A percentile compares a stretch with the other conserved stretches of the same genome.
Evolutionary conservation across 2,113 vertebrate species (phyloP).

Genomic region (Petaurus breviceps): DNA sequence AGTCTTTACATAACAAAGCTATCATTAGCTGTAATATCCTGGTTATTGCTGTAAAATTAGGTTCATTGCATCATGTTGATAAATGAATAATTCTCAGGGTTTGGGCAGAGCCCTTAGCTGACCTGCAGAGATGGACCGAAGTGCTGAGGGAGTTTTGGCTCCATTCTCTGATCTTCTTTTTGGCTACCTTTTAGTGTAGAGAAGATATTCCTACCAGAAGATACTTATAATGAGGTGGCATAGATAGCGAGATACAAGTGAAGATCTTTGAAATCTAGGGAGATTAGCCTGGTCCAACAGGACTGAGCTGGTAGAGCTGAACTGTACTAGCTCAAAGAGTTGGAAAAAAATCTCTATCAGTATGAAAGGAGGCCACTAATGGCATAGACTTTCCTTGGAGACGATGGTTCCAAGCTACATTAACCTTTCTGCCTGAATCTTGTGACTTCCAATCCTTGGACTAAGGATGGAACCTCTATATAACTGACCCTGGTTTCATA

Average conservation of each 20-base stretch:
- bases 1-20: not conserved
- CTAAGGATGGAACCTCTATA: not conserved
- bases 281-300: not conserved
- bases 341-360: not conserved
- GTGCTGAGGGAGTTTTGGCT: not conserved
- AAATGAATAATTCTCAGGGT: not conserved
- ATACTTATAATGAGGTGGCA: not conserved
- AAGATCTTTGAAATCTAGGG: not conserved
- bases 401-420: not conserved
- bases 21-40: not conserved
- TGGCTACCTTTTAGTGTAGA: not conserved
- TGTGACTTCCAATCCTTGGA: not conserved
- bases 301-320: not conserved
- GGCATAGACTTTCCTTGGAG: not conserved
- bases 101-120: not conserved
- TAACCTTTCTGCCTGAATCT: not conserved
- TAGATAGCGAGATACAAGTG: not conserved
- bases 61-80: not conserved
- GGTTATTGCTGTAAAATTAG: not conserved
- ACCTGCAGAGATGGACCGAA: not conserved
- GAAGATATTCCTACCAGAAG: not conserved
- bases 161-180: not conserved
- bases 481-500: not conserved
- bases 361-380: not conserved
- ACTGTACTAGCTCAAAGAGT: not conserved